These are phyloP conservation scores for Enteromius mattozi DNA, from an alignment of 2,797 vertebrate species.

Conservation along the genomic window DNA sequence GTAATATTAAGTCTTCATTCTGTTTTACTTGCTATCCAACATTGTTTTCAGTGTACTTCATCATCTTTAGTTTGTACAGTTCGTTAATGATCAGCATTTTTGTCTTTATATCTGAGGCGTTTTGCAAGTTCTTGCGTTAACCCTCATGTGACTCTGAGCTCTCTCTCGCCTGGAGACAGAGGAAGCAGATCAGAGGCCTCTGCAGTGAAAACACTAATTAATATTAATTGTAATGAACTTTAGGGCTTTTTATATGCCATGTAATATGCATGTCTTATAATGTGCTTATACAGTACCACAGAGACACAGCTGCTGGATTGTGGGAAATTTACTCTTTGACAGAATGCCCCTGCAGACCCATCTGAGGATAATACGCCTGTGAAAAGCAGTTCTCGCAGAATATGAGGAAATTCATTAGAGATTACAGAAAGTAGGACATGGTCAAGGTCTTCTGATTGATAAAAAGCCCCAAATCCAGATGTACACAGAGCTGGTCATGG, in stretches of 20 bases:
- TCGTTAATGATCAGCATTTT: constrained; percentile 21
- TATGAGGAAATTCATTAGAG: constrained; percentile 23
- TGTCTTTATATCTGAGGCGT: neutral
- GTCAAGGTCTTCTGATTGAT: constrained; percentile 14
- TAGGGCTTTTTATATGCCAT: constrained; percentile 56
- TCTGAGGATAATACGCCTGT: neutral
- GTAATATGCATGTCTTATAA: constrained; percentile 63
- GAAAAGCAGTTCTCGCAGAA: constrained; percentile 20
- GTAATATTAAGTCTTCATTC: neutral
- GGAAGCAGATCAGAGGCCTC: constrained; percentile 56
- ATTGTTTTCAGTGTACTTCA: constrained; percentile 18
- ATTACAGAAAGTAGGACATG: constrained; percentile 19
- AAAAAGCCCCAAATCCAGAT: constrained; percentile 3
- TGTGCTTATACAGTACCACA: constrained; percentile 51
- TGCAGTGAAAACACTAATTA: constrained; percentile 58
- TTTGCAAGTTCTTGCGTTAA: constrained; percentile 37
- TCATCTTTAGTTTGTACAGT: constrained; percentile 14
- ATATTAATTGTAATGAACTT: constrained; percentile 61
- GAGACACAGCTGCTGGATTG: constrained; percentile 38
- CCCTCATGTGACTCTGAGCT: constrained; percentile 40
- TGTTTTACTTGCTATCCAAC: neutral
- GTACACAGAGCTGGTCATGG: neutral
- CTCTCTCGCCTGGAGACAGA: constrained; percentile 49
- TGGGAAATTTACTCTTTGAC: constrained; percentile 28
- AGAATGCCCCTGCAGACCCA: constrained; percentile 28